Evolutionary conservation across 2,113 vertebrate species (phyloP), one percentile per base, ranked within the genome.

Genomic region (Trematomus loennbergii): DNA sequence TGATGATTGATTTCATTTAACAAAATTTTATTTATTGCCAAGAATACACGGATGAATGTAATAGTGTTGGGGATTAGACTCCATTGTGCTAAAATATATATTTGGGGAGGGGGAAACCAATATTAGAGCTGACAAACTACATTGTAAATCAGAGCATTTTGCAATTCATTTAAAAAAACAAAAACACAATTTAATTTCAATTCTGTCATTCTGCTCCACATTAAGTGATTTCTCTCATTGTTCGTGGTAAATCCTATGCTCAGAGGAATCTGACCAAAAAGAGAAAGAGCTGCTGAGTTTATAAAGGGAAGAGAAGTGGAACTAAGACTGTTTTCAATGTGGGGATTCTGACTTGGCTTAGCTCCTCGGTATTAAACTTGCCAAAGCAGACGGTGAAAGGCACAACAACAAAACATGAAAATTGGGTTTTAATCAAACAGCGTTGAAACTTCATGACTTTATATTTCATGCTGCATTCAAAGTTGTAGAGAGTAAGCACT

Each of bases 261-360:
- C n/a, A 78, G 72, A 75, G 15, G 53, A 43, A 62, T 88, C 80
- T 86, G 82, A 72, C 75, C 72, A 61, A 52, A 66, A 75, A 53
- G 53, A 3, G 48, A 66, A 62, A 58, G 33, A 80, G 55, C 50
- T 50, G 74, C 36, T 0, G 53, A 85, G 52, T 84, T 85, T 73
- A 84, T 77, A 72, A 64, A 76, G 82, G 86, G 83, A 86, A 89
- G 86, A 88, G 82, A 82, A 89, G 87, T 89, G 86, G 87, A 92
- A 91, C 87, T 90, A 92, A 92, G 79, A 84, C 79, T 70, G 60
- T 82, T 77, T 91, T 91, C 67, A 73, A 55, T 64, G 72, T 72
- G 68, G 59, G 78, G 83, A 82, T 72, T 75, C 29, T 20, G 59
- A 71, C 72, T 73, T 45, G 75, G 86, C 75, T 88, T 66, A 88